phyloP scores from a whole-genome alignment of 2,888 invertebrate genomes.

The Emmelina monodactyla region DNA sequence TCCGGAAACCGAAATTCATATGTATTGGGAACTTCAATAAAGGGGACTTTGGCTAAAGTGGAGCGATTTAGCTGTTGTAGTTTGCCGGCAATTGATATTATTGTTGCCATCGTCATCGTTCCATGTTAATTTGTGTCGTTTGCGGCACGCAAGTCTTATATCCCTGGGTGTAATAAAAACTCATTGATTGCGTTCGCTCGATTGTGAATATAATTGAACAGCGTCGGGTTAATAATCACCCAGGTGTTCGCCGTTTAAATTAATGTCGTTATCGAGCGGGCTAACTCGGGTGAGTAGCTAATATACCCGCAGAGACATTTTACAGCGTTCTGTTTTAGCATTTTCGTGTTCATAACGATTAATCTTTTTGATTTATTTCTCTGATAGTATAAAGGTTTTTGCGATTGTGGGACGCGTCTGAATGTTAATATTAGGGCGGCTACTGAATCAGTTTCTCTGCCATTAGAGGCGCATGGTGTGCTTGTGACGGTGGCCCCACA shows the following conservation, averaged over 20 bases:
- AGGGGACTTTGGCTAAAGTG: slow-evolving; percentile 21
- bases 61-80: slow-evolving; percentile 16
- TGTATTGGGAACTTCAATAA: slow-evolving; percentile 34
- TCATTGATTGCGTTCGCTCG: slow-evolving; percentile 29
- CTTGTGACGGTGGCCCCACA: slow-evolving; percentile 17
- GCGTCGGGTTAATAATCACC: slow-evolving; percentile 31
- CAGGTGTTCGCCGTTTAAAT: slow-evolving; percentile 28
- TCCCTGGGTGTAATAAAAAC: slow-evolving; percentile 26
- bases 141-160: slow-evolving; percentile 35
- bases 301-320: slow-evolving; percentile 16
- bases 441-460: slow-evolving; percentile 17
- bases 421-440: too few species aligned
- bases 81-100: slow-evolving; percentile 29
- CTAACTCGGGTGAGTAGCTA: slow-evolving; percentile 20
- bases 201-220: slow-evolving; percentile 39
- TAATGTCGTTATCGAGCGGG: slow-evolving; percentile 29
- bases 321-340: slow-evolving; percentile 2
- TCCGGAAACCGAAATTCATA: slow-evolving; percentile 26
- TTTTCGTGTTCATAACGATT: too few species aligned
- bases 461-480: background rate
- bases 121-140: slow-evolving; percentile 36
- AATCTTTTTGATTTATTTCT: too few species aligned
- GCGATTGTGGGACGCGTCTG: too few species aligned
- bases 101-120: slow-evolving; percentile 27
- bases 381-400: too few species aligned